Evolutionary conservation across 2,797 vertebrate species (phyloP), one percentile per base, ranked within the genome.

Genomic region (Helostoma temminkii): DNA sequence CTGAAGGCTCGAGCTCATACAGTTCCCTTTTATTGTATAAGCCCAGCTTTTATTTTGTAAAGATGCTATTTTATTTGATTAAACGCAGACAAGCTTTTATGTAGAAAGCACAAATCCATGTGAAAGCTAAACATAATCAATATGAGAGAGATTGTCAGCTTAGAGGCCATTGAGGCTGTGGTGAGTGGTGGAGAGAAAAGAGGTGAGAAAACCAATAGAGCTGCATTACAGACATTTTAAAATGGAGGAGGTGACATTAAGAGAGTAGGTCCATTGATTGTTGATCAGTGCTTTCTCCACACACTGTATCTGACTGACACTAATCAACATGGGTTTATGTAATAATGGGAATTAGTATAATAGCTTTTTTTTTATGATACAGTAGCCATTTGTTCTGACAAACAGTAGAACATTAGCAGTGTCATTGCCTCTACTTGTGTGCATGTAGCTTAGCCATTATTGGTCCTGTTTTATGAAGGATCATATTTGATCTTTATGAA

Each of bases 1-100:
- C 62, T 48, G 3, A 77, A 75, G 55, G 60, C 58, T 26, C 0
- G 0, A 25, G 66, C 52, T 32, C 59, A 54, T 22, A 18, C 4
- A 3, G 47, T 41, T 7, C 34, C 19, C 14, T 58, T 81, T 84
- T 70, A 80, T 82, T 78, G 77, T 65, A 73, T 77, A 69, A 84
- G 68, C 49, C 19, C 0, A 0, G 66, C 59, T 74, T 78, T 87
- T 86, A 82, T 90, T 90, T 82, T 66, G 71, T 41, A 68, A 77
- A 76, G 69, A 82, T 59, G 66, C 39, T 0, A 0, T 76, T 73
- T 84, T 43, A 89, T 89, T 82, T 12, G 76, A 92, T 91, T 90
- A 88, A 63, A 61, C 37, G 7, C 43, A 78, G 79, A 76, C 72
- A 54, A 73, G 84, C 86, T 81, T 85, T 82, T 53, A 42, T 79